Evolutionary conservation across 1,140 invertebrate genomes (phyloP), one percentile per base, ranked within the genome.

Genomic region (Ylistrum balloti): DNA sequence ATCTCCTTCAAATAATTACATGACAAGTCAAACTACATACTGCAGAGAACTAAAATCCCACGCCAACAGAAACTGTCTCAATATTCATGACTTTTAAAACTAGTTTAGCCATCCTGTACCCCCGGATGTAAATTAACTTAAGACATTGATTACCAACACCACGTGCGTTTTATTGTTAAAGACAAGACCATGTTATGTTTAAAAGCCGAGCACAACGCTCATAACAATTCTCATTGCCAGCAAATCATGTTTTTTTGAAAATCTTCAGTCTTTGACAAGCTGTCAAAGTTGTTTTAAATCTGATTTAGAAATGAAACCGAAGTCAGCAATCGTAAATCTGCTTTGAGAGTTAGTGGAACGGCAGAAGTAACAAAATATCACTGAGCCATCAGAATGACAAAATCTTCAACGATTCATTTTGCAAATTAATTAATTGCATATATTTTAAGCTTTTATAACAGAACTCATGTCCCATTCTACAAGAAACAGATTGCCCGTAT

Each of bases 251-350:
- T 28, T 5, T 74, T 74, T 28, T 74, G 56, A 74, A 74, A 74
- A 1, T 28, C 41, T 74, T 74, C 56, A n/a, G 56, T 74, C 56
- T 74, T 74, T 74, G 56, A 74, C 15, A 28, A 28, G 56, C 56
- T 74, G 56, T 74, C 56, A 28, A 48, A 74, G 56, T 74, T n/a
- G n/a, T n/a, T 74, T 74, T 74, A 74, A 74, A 74, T 74, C 5
- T 74, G 56, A 74, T 74, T 74, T 74, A n/a, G 56, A 17, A 74
- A 22, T 1, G 56, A 74, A 74, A 28, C 22, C 22, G 22, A 74
- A n/a, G 56, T n/a, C 56, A 28, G 56, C n/a, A n/a, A n/a, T n/a
- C n/a, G n/a, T n/a, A n/a, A n/a, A n/a, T n/a, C n/a, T n/a, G n/a
- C n/a, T n/a, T n/a, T n/a, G n/a, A n/a, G n/a, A n/a, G n/a, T n/a